These are phyloP conservation scores for Lottia scabra DNA, from an alignment of 2,888 invertebrate genomes.

Conservation along the genomic window DNA sequence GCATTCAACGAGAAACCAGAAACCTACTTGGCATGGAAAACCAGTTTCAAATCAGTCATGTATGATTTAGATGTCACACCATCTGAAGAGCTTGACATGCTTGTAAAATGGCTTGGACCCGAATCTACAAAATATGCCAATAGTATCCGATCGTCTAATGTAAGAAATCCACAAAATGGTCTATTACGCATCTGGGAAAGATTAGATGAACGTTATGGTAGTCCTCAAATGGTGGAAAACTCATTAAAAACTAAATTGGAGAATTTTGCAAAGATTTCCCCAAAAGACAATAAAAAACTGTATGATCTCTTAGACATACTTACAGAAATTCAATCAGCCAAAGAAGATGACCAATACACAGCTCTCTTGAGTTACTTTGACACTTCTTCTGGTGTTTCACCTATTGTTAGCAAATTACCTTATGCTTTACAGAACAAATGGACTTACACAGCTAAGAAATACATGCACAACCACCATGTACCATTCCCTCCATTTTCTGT, in stretches of 20 bases:
- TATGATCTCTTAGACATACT: too few species aligned
- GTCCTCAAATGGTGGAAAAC: neutral
- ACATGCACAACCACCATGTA: too few species aligned
- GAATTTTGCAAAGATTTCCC: too few species aligned
- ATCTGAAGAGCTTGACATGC: neutral
- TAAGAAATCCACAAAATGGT: neutral
- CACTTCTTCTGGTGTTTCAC: neutral
- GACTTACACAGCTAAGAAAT: too few species aligned
- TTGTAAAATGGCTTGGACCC: neutral
- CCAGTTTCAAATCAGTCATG: constrained; percentile 10
- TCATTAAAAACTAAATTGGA: too few species aligned
- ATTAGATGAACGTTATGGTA: neutral
- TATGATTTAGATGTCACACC: constrained; percentile 9
- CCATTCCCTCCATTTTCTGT: too few species aligned
- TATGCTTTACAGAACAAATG: too few species aligned
- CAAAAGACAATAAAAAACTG: too few species aligned
- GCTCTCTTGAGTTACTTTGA: neutral
- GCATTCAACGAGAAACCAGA: constrained; percentile 14
- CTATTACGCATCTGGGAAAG: neutral
- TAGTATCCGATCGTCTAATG: neutral
- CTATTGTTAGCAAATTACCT: too few species aligned
- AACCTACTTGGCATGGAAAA: constrained; percentile 13
- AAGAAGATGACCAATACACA: too few species aligned
- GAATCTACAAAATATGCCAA: neutral
- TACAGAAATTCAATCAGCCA: too few species aligned